A percentile compares a stretch with the other conserved stretches of the same genome.
Conservation (phyloP, 2,888 invertebrate species). For the Melipona bicolor region DNA sequence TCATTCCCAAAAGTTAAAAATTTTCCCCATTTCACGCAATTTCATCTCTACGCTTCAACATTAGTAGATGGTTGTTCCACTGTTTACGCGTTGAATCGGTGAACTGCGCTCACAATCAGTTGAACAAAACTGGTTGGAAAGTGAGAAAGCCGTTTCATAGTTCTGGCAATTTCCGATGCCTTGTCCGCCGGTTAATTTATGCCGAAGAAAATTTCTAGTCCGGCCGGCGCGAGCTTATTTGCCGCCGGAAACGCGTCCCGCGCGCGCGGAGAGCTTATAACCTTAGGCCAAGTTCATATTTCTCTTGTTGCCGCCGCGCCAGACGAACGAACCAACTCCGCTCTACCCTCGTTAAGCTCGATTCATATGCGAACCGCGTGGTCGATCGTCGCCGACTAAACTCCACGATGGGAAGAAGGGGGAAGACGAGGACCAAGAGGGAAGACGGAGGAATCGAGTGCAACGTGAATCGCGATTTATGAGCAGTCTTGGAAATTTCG, state of each 20-base stretch:
- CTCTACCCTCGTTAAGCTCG: slow-evolving; percentile 45
- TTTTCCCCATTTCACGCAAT: no score
- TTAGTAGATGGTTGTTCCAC: no score
- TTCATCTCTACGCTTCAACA: no score
- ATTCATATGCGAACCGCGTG: slow-evolving; percentile 57
- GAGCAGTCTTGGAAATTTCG: neutral
- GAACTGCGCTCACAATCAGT: neutral
- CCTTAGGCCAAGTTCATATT: slow-evolving; percentile 38
- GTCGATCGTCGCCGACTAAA: slow-evolving; percentile 12
- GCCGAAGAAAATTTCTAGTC: slow-evolving; percentile 31
- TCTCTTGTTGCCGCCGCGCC: neutral
- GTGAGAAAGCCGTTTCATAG: slow-evolving; percentile 7
- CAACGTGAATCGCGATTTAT: neutral
- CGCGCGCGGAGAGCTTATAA: slow-evolving; percentile 17
- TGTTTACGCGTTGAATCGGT: no score
- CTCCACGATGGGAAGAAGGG: neutral
- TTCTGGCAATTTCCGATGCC: slow-evolving; percentile 8
- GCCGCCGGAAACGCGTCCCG: slow-evolving; percentile 17
- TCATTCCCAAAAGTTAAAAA: no score
- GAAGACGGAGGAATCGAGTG: neutral
- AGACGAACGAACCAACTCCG: neutral
- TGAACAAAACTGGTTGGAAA: slow-evolving; percentile 5
- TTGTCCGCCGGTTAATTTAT: slow-evolving; percentile 23
- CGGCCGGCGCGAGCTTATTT: slow-evolving; percentile 24
- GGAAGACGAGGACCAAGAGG: neutral